Evolutionary conservation across 2,888 invertebrate genomes (phyloP).

Genomic region (Amphipyra tragopoginis): DNA sequence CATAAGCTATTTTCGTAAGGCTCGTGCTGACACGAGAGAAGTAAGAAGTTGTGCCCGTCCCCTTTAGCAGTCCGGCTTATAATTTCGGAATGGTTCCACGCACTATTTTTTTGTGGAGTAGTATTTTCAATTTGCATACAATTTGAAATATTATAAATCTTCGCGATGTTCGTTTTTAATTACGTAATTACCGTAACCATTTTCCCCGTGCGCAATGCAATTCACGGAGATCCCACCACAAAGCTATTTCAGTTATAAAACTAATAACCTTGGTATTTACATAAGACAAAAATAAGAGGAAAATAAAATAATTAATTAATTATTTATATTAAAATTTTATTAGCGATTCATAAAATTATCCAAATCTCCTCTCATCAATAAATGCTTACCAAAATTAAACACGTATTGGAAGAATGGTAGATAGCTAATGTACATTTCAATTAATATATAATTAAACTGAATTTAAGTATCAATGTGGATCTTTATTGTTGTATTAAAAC

Average conservation of each 20-base stretch:
- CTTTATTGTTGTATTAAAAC: conserved; percentile 17
- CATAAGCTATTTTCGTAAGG: too few relatives aligned
- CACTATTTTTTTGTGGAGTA: too few relatives aligned
- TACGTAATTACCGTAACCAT: neutral
- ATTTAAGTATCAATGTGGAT: conserved; percentile 42
- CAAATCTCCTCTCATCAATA: conserved; percentile 60
- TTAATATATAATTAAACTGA: conserved; percentile 36
- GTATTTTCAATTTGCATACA: neutral
- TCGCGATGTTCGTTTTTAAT: neutral
- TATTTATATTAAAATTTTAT: conserved; percentile 65
- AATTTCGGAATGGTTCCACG: too few relatives aligned
- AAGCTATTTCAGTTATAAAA: neutral
- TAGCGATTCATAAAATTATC: conserved; percentile 67
- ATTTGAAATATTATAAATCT: neutral
- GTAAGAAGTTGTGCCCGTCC: too few relatives aligned
- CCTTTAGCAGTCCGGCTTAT: too few relatives aligned
- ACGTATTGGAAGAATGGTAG: conserved; percentile 54
- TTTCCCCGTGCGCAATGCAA: conserved; percentile 16
- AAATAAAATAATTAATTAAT: conserved; percentile 2
- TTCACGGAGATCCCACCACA: conserved; percentile 7
- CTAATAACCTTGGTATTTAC: neutral
- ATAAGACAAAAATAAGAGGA: neutral
- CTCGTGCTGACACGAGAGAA: too few relatives aligned
- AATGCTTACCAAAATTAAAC: conserved; percentile 61
- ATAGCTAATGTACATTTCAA: conserved; percentile 39